These are phyloP conservation scores for Catharus ustulatus DNA, from an alignment of 2,797 vertebrate species.

Conservation along the genomic window DNA sequence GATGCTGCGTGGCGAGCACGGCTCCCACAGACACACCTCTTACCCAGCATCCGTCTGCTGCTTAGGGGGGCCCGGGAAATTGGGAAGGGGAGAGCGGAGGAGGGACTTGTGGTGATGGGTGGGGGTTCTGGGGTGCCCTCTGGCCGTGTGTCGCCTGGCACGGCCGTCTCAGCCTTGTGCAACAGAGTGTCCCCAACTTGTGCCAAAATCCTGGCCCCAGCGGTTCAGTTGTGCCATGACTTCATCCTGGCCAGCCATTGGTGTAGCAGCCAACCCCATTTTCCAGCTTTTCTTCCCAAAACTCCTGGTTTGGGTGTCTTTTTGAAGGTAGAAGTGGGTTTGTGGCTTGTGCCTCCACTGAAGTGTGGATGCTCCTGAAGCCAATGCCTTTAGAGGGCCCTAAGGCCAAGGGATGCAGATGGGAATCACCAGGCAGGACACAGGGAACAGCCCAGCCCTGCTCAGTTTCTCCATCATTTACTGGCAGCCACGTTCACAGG, in stretches of 20 bases:
- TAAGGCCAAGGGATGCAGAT: fast-evolving
- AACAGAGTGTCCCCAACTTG: fast-evolving
- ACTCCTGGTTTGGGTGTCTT: background rate
- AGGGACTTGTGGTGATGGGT: slow-evolving; percentile 13
- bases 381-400: background rate
- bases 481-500: fast-evolving
- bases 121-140: slow-evolving; percentile 40
- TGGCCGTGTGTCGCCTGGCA: fast-evolving
- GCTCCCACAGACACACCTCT: slow-evolving; percentile 65
- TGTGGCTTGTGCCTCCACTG: fast-evolving
- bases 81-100: slow-evolving; percentile 42
- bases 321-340: background rate
- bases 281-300: background rate
- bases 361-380: fast-evolving
- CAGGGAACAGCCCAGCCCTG: background rate
- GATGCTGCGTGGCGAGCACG: slow-evolving; percentile 16
- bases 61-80: slow-evolving; percentile 23
- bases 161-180: fast-evolving
- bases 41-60: slow-evolving; percentile 64
- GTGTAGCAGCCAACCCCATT: background rate
- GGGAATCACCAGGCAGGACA: fast-evolving
- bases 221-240: fast-evolving
- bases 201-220: background rate
- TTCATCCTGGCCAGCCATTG: background rate
- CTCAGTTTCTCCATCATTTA: background rate